Conservation (phyloP, 2,113 vertebrate species). For the Cyprinodon tularosa region DNA sequence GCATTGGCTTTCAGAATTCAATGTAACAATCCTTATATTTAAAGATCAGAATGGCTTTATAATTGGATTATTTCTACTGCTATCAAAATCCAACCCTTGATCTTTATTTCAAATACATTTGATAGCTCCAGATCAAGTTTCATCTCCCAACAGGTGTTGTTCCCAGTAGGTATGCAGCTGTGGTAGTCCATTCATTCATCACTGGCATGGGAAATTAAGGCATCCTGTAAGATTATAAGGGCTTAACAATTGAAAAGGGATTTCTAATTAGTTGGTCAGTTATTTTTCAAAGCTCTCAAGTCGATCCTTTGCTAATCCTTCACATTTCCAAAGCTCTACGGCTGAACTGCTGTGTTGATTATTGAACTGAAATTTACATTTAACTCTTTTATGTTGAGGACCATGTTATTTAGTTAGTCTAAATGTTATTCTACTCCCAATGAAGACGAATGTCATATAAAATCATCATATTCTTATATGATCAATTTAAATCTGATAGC, state of each 20-base stretch:
- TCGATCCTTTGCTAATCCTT: slow-evolving; percentile 70
- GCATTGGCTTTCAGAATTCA: no score
- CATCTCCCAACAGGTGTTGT: slow-evolving; percentile 16
- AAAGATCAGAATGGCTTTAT: neutral
- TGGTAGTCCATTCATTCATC: slow-evolving; percentile 59
- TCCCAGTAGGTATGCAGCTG: slow-evolving; percentile 28
- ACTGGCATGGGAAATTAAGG: slow-evolving; percentile 64
- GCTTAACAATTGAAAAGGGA: slow-evolving; percentile 75
- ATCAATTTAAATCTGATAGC: slow-evolving; percentile 27
- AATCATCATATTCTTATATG: slow-evolving; percentile 1
- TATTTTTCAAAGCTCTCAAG: slow-evolving; percentile 67
- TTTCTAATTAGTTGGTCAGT: slow-evolving; percentile 74
- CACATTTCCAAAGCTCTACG: slow-evolving; percentile 52
- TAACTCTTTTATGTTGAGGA: neutral
- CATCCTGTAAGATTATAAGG: slow-evolving; percentile 73
- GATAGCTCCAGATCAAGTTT: slow-evolving; percentile 22
- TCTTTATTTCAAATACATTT: slow-evolving; percentile 12
- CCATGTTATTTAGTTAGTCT: slow-evolving; percentile 1
- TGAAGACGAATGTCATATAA: slow-evolving; percentile 5
- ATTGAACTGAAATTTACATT: slow-evolving; percentile 7
- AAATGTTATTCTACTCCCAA: slow-evolving; percentile 20
- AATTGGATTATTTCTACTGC: neutral
- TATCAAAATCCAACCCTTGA: neutral
- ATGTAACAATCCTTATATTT: no score
- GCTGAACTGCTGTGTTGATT: slow-evolving; percentile 30